Evolutionary conservation across 1,140 invertebrate genomes (phyloP).

Genomic region (Drosophila micromelanica): DNA sequence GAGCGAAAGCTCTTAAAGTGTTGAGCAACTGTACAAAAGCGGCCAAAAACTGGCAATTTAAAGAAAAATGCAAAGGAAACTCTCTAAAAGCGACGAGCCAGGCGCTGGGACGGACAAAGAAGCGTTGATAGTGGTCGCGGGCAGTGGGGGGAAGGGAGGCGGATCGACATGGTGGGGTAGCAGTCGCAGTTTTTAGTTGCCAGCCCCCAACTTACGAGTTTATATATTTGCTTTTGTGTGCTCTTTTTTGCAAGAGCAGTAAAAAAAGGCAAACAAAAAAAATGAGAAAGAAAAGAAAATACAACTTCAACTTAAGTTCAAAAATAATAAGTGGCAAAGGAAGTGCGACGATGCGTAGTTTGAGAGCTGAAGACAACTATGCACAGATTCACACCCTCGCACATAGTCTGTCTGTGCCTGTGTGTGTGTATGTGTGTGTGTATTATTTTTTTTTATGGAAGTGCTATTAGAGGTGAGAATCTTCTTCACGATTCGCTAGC

Average conservation of each 20-base stretch:
- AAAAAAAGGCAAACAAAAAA: conserved; percentile 6
- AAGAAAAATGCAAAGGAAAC: conserved; percentile 58
- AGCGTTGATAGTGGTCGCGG: too few species aligned
- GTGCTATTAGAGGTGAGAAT: too few species aligned
- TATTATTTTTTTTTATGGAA: too few species aligned
- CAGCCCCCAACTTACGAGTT: conserved; percentile 10
- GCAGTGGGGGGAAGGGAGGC: too few species aligned
- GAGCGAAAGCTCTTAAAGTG: conserved; percentile 49
- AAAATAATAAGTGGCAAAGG: conserved; percentile 44
- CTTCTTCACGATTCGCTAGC: too few species aligned
- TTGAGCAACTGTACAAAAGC: conserved; percentile 52
- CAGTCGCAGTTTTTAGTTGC: conserved; percentile 4
- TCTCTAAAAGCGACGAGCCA: conserved; percentile 28
- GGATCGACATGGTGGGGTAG: not conserved
- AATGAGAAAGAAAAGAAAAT: conserved; percentile 12
- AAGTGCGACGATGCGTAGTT: conserved; percentile 33
- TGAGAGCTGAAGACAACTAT: conserved; percentile 9
- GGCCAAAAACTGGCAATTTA: conserved; percentile 66
- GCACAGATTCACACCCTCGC: conserved; percentile 13
- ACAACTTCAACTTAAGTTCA: conserved; percentile 39
- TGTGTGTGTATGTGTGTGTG: too few species aligned
- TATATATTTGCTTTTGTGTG: conserved; percentile 43
- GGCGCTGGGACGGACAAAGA: not conserved
- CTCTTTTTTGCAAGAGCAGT: conserved; percentile 14
- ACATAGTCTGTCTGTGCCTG: too few species aligned